Conservation (phyloP, 30 jellyfish, hydroid and myxozoan species). For the Pseudorhiza aurosa region DNA sequence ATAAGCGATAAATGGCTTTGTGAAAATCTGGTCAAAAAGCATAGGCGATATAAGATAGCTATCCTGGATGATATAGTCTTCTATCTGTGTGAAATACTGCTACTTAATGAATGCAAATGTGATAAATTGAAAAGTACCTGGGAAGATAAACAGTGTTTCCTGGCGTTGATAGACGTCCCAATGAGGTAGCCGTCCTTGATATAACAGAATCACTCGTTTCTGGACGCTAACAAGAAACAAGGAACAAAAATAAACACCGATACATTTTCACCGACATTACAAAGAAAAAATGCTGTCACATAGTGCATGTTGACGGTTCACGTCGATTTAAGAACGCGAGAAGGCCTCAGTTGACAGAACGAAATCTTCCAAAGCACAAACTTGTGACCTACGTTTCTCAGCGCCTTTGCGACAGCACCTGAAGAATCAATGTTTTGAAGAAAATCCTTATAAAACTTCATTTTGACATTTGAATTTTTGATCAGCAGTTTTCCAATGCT, state of each 20-base stretch:
- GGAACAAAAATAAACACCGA: background rate
- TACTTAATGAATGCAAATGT: background rate
- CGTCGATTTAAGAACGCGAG: no score
- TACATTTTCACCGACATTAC: no score
- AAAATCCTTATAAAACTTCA: constrained; percentile 88
- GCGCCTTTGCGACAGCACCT: constrained; percentile 68
- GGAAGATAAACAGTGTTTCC: constrained; percentile 50
- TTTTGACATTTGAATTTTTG: constrained; percentile 77
- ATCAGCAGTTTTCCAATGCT: constrained; percentile 83
- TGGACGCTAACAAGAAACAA: constrained; percentile 69
- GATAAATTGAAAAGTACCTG: constrained; percentile 34
- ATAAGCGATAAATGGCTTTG: no score
- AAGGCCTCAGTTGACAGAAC: no score
- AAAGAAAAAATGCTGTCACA: no score
- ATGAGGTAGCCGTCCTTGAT: constrained; percentile 62
- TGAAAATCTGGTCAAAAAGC: no score
- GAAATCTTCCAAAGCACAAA: no score
- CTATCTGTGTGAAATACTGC: no score
- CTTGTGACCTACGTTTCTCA: constrained; percentile 72
- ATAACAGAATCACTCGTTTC: constrained; percentile 79
- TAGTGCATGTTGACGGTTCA: no score
- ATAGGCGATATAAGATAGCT: no score
- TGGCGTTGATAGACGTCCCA: constrained; percentile 53
- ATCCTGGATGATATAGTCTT: no score
- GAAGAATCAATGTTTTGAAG: constrained; percentile 85